Evolutionary conservation across 2,797 vertebrate genomes (phyloP).

Genomic region (Mustela erminea): DNA sequence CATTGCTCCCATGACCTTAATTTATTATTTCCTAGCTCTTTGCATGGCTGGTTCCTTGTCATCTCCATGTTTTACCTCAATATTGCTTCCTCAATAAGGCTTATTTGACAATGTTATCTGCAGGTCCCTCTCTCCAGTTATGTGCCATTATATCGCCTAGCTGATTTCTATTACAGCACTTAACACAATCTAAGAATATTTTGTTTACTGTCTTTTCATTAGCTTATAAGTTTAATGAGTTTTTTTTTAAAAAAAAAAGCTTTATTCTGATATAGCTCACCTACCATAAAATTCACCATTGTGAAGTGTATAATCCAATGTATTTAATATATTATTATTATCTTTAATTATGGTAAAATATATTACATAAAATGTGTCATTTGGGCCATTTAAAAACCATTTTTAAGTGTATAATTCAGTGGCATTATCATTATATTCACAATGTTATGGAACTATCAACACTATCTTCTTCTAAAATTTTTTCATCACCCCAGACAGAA

Average conservation of each 20-base stretch:
- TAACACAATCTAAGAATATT: conserved; percentile 18
- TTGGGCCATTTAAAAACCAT: neutral
- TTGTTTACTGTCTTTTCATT: neutral
- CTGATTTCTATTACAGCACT: conserved; percentile 25
- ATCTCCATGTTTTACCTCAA: neutral
- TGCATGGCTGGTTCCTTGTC: neutral
- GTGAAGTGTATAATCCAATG: neutral
- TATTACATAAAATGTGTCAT: neutral
- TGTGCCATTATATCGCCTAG: neutral
- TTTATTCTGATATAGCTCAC: neutral
- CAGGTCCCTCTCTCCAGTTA: neutral
- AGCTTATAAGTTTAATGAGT: neutral
- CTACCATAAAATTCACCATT: neutral
- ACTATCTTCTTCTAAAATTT: neutral
- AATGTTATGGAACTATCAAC: neutral
- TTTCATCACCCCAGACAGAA: neutral
- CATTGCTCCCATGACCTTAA: neutral
- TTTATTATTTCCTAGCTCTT: neutral
- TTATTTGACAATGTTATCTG: conserved; percentile 29
- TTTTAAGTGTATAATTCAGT: conserved; percentile 27
- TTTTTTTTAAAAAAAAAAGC: neutral
- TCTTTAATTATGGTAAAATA: neutral
- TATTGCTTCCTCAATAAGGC: neutral
- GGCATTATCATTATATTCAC: neutral
- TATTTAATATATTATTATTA: neutral